These are phyloP conservation scores for Stictocephala bisonia DNA, from an alignment of 2,888 invertebrate species.

Conservation along the genomic window DNA sequence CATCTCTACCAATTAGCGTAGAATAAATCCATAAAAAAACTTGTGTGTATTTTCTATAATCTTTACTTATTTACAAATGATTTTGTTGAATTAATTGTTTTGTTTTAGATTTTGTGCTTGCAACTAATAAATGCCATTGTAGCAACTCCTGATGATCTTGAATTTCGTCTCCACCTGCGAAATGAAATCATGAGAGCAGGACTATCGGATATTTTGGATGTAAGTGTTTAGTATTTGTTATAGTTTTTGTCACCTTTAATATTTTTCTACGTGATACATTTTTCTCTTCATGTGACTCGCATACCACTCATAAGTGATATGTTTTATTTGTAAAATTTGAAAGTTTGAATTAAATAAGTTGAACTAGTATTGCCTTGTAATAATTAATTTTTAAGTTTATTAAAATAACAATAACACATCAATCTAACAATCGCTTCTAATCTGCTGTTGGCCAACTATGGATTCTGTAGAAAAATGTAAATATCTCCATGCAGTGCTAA, in stretches of 20 bases:
- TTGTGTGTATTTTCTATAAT: too few species aligned
- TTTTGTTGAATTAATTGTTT: too few species aligned
- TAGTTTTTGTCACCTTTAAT: neutral
- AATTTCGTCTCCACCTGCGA: constrained; percentile 91
- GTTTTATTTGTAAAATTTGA: neutral
- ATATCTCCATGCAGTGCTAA: too few species aligned
- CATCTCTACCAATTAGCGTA: too few species aligned
- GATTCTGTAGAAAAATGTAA: too few species aligned
- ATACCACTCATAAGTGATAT: too few species aligned
- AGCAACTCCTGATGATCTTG: constrained; percentile 88
- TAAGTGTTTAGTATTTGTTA: constrained; percentile 58
- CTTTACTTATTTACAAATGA: too few species aligned
- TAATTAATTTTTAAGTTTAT: neutral
- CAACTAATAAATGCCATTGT: constrained; percentile 95
- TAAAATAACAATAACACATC: too few species aligned
- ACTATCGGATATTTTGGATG: constrained; percentile 82
- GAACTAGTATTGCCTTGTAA: neutral
- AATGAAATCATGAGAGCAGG: constrained; percentile 97
- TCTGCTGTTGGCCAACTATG: too few species aligned
- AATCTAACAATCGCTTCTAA: too few species aligned
- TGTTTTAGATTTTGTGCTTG: constrained; percentile 82
- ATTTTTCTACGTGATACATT: neutral
- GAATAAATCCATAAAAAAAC: neutral
- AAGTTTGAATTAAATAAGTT: neutral
- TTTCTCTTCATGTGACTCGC: too few species aligned